Evolutionary conservation across 2,113 vertebrate genomes (phyloP).

Genomic region (Phylloscopus trochiloides): DNA sequence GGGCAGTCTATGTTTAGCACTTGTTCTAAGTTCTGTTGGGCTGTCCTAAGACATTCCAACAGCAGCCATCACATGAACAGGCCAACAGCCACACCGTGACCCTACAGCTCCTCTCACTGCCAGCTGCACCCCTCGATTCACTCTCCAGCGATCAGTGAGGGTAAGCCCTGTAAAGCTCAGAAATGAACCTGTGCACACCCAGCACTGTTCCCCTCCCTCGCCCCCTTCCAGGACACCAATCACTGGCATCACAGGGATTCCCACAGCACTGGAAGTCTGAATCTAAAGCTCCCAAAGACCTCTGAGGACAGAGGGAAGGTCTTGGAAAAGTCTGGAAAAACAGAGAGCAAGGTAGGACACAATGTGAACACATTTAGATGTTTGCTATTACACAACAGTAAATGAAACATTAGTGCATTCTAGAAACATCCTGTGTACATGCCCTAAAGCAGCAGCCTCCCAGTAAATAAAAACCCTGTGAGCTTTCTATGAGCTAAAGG

Average conservation of each 20-base stretch:
- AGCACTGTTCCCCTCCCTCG: fast-evolving
- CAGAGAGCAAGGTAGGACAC: background rate
- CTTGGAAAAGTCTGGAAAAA: background rate
- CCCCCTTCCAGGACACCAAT: background rate
- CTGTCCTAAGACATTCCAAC: background rate
- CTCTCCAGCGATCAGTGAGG: background rate
- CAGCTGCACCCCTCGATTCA: background rate
- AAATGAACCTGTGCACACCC: background rate
- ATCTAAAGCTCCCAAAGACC: background rate
- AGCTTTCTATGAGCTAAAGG: background rate
- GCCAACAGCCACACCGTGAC: background rate
- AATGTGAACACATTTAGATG: background rate
- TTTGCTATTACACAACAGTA: background rate
- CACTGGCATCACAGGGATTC: background rate
- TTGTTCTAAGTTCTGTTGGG: background rate
- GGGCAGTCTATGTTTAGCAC: background rate
- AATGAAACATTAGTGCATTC: background rate
- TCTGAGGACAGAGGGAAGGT: background rate
- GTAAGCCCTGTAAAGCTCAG: background rate
- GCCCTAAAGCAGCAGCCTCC: background rate
- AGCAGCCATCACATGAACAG: background rate
- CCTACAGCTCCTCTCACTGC: background rate
- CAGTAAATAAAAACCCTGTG: background rate
- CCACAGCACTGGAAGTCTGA: background rate
- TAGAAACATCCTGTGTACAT: background rate